Percentiles rank a stretch among this genome's conserved stretches.
Conservation (phyloP, 2,113 vertebrate species). For the Neolamprologus caudopunctatus region DNA sequence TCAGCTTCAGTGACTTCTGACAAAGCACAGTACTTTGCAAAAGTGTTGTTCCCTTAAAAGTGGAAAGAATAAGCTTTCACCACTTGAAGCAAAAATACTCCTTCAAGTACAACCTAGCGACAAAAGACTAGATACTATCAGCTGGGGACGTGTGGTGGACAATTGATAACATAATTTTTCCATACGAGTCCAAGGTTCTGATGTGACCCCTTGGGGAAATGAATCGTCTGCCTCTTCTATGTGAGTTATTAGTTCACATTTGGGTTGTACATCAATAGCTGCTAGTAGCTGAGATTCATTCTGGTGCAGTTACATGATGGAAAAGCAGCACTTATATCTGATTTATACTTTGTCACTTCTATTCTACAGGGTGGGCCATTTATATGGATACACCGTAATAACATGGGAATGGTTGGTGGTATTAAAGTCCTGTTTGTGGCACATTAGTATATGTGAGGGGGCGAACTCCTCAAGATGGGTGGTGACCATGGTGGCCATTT, state of each 20-base stretch:
- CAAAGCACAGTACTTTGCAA: background rate
- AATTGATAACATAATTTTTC: background rate
- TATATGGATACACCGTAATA: background rate
- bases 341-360: background rate
- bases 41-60: background rate
- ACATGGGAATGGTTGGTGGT: background rate
- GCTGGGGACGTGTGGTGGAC: background rate
- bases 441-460: no score
- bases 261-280: background rate
- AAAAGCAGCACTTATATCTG: background rate
- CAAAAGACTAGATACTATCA: background rate
- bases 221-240: background rate
- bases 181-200: accelerated
- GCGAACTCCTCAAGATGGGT: background rate
- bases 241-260: background rate
- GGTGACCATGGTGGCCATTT: background rate
- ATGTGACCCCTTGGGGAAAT: background rate
- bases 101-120: background rate
- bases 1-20: accelerated
- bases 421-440: no score
- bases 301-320: background rate
- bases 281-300: background rate
- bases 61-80: background rate
- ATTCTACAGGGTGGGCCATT: background rate
- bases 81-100: background rate